These are phyloP conservation scores for Nicator chloris DNA, from an alignment of 2,113 vertebrate species.

Conservation along the genomic window DNA sequence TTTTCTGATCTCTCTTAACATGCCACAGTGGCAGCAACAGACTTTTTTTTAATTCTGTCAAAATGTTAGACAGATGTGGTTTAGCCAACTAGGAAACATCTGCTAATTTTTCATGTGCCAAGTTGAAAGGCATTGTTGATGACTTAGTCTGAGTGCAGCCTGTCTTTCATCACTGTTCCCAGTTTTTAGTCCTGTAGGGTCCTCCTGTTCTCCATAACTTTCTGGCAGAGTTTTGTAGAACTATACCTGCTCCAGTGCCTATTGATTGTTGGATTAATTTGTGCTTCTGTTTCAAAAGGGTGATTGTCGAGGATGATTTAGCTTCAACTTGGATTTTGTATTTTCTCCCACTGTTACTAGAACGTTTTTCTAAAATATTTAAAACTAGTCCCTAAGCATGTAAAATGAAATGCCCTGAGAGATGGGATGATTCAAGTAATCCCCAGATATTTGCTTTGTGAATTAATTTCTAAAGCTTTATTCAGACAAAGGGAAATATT, in stretches of 20 bases:
- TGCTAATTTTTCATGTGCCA: slow-evolving; percentile 20
- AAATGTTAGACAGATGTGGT: slow-evolving; percentile 19
- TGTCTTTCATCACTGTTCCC: background rate
- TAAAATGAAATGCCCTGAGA: background rate
- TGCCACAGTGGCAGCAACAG: background rate
- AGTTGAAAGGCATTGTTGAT: background rate
- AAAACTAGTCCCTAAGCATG: background rate
- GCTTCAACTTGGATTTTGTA: background rate
- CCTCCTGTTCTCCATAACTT: background rate
- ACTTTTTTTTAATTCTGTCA: slow-evolving; percentile 3
- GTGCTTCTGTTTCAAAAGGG: background rate
- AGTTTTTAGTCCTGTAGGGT: background rate
- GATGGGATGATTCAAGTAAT: background rate
- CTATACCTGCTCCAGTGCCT: background rate
- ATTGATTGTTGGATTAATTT: background rate
- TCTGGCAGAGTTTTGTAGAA: background rate
- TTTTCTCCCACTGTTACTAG: background rate
- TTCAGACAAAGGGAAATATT: background rate
- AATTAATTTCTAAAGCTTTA: background rate
- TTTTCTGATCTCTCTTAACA: background rate
- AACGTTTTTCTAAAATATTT: background rate
- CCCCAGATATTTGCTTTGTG: background rate
- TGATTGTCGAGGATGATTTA: fast-evolving
- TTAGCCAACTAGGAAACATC: slow-evolving; percentile 24
- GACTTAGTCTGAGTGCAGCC: background rate